These are phyloP conservation scores for Clarias gariepinus DNA, from an alignment of 2,113 vertebrate genomes.

Conservation along the genomic window DNA sequence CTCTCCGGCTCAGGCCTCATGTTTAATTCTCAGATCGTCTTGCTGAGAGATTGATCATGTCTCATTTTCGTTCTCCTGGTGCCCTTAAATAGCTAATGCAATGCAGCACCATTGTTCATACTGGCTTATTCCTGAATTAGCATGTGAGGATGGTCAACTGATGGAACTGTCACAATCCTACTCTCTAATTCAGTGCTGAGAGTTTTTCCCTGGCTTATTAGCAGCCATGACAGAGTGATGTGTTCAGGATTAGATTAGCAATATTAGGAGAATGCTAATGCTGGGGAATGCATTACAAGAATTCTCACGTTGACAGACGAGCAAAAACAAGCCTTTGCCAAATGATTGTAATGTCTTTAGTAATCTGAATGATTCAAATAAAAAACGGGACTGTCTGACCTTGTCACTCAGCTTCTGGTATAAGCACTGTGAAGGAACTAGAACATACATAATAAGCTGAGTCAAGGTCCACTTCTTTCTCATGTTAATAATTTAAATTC, in stretches of 20 bases:
- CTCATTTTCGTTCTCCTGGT: constrained; percentile 30
- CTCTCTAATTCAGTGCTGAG: constrained; percentile 32
- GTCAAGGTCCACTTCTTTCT: not conserved
- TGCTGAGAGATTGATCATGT: constrained; percentile 42
- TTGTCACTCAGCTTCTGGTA: not conserved
- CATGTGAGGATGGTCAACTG: constrained; percentile 46
- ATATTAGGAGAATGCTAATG: constrained; percentile 17
- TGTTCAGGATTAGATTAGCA: constrained; percentile 35
- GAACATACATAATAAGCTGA: not conserved
- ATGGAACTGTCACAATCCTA: constrained; percentile 45
- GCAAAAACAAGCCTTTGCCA: not conserved
- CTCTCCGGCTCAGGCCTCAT: constrained; percentile 40
- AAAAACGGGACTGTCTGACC: constrained; percentile 3
- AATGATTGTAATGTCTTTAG: constrained; percentile 18
- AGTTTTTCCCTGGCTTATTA: constrained; percentile 31
- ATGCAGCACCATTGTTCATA: constrained; percentile 31
- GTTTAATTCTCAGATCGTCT: constrained; percentile 49
- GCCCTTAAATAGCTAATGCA: constrained; percentile 41
- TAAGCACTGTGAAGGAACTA: not conserved
- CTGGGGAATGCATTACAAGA: not conserved
- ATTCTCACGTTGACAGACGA: not conserved
- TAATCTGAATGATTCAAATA: not conserved
- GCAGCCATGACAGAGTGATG: constrained; percentile 14
- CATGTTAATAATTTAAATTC: not conserved
- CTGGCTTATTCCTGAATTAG: constrained; percentile 39